Conservation (phyloP, 2,888 invertebrate species). For the Epirrhoe tristata region DNA sequence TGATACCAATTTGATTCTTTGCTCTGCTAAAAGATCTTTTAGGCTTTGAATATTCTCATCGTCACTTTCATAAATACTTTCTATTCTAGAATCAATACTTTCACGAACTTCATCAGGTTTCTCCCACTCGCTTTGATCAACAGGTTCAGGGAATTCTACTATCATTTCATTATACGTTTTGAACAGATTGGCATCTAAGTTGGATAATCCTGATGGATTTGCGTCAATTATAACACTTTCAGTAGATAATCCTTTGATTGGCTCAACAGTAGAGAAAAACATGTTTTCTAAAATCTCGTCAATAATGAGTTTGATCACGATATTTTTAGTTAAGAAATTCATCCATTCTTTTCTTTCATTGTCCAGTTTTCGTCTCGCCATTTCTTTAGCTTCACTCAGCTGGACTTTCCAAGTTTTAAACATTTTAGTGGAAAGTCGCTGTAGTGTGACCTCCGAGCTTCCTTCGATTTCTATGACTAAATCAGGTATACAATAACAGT, state of each 20-base stretch:
- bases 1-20: conserved; percentile 75
- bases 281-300: conserved; percentile 64
- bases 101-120: conserved; percentile 75
- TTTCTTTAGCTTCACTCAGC: conserved; percentile 64
- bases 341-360: conserved; percentile 61
- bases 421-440: conserved; percentile 64
- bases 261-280: conserved; percentile 43
- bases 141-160: conserved; percentile 78
- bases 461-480: conserved; percentile 81
- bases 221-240: conserved; percentile 80
- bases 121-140: conserved; percentile 77
- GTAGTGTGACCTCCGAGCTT: conserved; percentile 58
- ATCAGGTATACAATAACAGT: conserved; percentile 84
- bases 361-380: conserved; percentile 55
- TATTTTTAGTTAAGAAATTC: conserved; percentile 60
- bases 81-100: conserved; percentile 74
- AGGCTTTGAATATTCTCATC: conserved; percentile 71
- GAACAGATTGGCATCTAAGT: conserved; percentile 69
- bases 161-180: conserved; percentile 67
- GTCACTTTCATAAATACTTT: conserved; percentile 73
- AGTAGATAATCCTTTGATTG: conserved; percentile 42
- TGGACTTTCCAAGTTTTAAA: conserved; percentile 73
- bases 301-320: conserved; percentile 62
- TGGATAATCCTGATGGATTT: conserved; percentile 64
- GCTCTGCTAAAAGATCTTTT: conserved; percentile 65